Base-by-base conservation (phyloP, 1,140 invertebrate species). In the Trichonephila inaurata region DNA sequence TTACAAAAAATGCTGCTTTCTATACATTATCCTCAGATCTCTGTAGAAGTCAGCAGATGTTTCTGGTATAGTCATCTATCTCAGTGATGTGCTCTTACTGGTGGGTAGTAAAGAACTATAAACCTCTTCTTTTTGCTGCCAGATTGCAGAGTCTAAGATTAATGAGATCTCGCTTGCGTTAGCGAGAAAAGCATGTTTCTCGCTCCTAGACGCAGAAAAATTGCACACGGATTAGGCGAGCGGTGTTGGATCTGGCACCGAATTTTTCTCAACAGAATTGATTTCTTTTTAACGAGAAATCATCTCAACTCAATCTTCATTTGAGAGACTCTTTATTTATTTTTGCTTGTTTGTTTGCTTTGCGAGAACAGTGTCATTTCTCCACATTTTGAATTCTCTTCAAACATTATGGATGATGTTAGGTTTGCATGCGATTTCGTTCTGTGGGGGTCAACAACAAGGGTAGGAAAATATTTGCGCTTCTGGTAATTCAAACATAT, bases 71-170 rank as follows among this genome's bases (percentile, higher is more conserved):
- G 21, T 66, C 86, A 88, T 88, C 86, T 66, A 64, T 88, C 86
- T 88, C 61, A 88, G 40, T 88, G 86, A 88, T 64, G 86, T 33
- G 51, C 86, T 66, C 86, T 64, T 66, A 24, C 86, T 44, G n/a
- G 60, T 88, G 14, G n/a, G 86, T 66, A 88, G 44, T 85, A 85
- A 77, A 85, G 82, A 58, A 85, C 58, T 85, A 85, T 85, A 85
- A 85, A 85, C 82, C 82, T 58, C 51, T 24, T 85, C 21, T 44
- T 58, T 85, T 85, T 61, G 82, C 82, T 85, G 58, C n/a, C 82
- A 85, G 21, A 85, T 60, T 60, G n/a, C 51, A 33, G 82, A 0
- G 44, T 60, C 82, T 24, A 85, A 85, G 82, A 85, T 85, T 85
- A 85, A 85, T 85, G 82, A 61, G 82, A 61, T 85, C 21, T 24